Evolutionary conservation across 2,113 vertebrate species (phyloP).

Genomic region (Riparia riparia): DNA sequence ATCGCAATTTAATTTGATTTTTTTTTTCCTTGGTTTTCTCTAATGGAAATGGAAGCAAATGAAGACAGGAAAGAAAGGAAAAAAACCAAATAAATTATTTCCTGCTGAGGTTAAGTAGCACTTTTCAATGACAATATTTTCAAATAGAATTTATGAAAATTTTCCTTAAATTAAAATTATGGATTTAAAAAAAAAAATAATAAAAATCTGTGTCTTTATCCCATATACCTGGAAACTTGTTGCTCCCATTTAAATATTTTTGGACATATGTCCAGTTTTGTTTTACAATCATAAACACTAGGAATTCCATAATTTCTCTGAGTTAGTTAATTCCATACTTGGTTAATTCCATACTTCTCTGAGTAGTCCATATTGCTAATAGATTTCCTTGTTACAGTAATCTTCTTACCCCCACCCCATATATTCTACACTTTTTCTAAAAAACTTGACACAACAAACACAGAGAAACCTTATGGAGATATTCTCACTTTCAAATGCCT

Average conservation of each 20-base stretch:
- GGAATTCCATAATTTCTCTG: neutral
- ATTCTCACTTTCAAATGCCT: neutral
- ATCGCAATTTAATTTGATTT: neutral
- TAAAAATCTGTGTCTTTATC: neutral
- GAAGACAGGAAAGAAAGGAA: neutral
- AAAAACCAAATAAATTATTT: neutral
- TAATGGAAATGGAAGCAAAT: neutral
- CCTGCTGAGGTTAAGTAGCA: neutral
- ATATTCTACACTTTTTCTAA: neutral
- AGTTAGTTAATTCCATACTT: no score
- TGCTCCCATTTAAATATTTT: neutral
- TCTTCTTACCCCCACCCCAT: neutral
- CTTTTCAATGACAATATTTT: neutral
- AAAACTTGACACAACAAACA: neutral
- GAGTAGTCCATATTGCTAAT: neutral
- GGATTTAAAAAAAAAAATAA: neutral
- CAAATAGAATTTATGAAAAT: neutral
- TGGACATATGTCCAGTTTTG: neutral
- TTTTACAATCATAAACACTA: fast-evolving
- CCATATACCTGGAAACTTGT: neutral
- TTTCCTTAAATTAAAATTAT: neutral
- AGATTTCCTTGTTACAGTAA: neutral
- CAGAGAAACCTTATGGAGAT: neutral
- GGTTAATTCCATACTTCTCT: no score
- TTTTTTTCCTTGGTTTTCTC: neutral